Evolutionary conservation across 2,113 vertebrate genomes (phyloP), one percentile per base, ranked within the genome.

Genomic region (Perca fluviatilis): DNA sequence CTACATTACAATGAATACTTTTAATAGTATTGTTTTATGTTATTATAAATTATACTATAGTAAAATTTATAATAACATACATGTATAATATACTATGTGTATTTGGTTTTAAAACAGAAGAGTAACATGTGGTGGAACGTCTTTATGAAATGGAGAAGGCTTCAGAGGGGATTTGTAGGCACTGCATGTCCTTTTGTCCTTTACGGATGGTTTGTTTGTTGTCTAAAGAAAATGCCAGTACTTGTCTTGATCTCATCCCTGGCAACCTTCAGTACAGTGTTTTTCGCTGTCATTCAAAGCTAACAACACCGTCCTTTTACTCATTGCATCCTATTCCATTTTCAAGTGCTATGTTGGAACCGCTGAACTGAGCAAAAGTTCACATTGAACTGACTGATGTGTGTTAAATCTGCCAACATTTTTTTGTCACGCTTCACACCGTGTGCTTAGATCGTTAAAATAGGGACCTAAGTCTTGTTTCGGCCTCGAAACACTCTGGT

Each of bases 271-370:
- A 25, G 19, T 25, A 1, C 53, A 36, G 61, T 73, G 62, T 76
- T 77, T 64, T 51, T 4, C 61, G 30, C 61, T 74, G 63, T 54
- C 40, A 69, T 25, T 86, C 69, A 78, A 53, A 82, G 54, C 62
- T 23, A 58, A 69, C 72, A 67, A 47, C 18, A 68, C 83, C 21
- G 0, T 58, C 50, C 13, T 69, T 62, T 50, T 62, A 53, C 30
- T 70, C 53, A 64, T 51, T 27, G 40, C 9, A 51, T 74, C 49
- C 12, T 8, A 6, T 49, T 58, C 30, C 27, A 27, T 58, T 33
- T n/a, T 36, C 4, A 69, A 40, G 43, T 50, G 64, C 14, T 49
- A 0, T 25, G 18, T 12, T 23, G 13, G 27, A 70, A 56, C 13
- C 56, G 40, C 64, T 79, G 76, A 74, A 57, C 14, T 54, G 58